Evolutionary conservation across 2,797 vertebrate genomes (phyloP), one percentile per base, ranked within the genome.

Genomic region (Pygocentrus nattereri): DNA sequence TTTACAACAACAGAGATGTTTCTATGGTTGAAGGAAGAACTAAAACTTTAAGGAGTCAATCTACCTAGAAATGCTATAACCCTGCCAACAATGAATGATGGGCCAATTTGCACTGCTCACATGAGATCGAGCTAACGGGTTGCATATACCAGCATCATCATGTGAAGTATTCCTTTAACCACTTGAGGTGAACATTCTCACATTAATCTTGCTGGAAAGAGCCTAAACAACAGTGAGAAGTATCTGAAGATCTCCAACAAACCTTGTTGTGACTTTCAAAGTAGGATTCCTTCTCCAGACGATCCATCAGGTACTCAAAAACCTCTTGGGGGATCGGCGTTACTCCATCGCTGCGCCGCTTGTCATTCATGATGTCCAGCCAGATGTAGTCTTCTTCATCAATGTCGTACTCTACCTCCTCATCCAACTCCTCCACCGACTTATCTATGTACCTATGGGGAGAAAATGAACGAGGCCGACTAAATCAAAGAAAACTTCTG

Each of bases 351-450:
- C 95, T 95, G 88, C 97, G 97, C 80, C 98, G 94, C 61, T 97
- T 96, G 91, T 99, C 97, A 0, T 99, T 99, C 98, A 99, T 99
- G 90, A 99, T 98, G 91, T 98, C 97, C 64, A 99, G 94, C 98
- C 98, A 99, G 91, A 99, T 99, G 89, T 98, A 99, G 90, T 99
- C 98, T 87, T 99, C 98, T 88, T 99, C 98, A 0, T 99, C 98
- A 79, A 99, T 99, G 90, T 99, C 98, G 0, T 99, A 99, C 90
- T 99, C 98, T 5, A 99, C 98, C 87, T 99, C 98, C 85, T 99
- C 98, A 18, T 99, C 98, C 89, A 99, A 93, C 91, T 99, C 98
- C 86, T 99, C 98, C 1, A 97, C 96, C 0, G 98, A 99, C 89
- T 99, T 99, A 90, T 99, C 98, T 0, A 99, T 99, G 92, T 99